phyloP scores from a whole-genome alignment of 1,140 invertebrate genomes.

The Laupala kohalensis region DNA sequence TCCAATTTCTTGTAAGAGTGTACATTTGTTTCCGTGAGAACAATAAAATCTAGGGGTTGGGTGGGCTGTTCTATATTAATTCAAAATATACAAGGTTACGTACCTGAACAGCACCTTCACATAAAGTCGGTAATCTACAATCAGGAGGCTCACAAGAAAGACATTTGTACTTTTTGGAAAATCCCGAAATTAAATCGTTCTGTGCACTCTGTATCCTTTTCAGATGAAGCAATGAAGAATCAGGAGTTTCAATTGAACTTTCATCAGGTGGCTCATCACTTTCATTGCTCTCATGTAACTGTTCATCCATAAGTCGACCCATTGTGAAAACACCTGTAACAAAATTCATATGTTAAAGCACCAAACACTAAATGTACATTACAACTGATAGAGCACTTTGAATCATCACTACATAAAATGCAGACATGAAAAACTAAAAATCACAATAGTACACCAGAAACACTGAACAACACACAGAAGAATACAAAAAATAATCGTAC shows the following conservation, averaged over 20 bases:
- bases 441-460: too few species aligned
- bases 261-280: slow-evolving; percentile 1
- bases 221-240: neutral
- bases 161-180: slow-evolving; percentile 20
- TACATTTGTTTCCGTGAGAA: too few species aligned
- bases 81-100: slow-evolving; percentile 7
- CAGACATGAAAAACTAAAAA: neutral
- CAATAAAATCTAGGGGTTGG: too few species aligned
- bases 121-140: slow-evolving; percentile 19
- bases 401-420: neutral
- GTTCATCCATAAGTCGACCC: neutral
- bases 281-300: slow-evolving; percentile 2
- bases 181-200: slow-evolving; percentile 7
- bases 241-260: slow-evolving; percentile 6
- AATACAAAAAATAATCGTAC: slow-evolving; percentile 1
- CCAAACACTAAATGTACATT: too few species aligned
- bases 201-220: slow-evolving; percentile 10
- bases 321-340: neutral
- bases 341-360: neutral
- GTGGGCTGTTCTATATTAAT: too few species aligned
- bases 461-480: neutral
- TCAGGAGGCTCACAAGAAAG: slow-evolving; percentile 24
- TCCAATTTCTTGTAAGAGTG: too few species aligned
- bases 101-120: slow-evolving; percentile 23
- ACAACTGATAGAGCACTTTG: neutral